Base-by-base conservation (phyloP, 2,797 vertebrate genomes). In the Petrocephalus schoutedeni region DNA sequence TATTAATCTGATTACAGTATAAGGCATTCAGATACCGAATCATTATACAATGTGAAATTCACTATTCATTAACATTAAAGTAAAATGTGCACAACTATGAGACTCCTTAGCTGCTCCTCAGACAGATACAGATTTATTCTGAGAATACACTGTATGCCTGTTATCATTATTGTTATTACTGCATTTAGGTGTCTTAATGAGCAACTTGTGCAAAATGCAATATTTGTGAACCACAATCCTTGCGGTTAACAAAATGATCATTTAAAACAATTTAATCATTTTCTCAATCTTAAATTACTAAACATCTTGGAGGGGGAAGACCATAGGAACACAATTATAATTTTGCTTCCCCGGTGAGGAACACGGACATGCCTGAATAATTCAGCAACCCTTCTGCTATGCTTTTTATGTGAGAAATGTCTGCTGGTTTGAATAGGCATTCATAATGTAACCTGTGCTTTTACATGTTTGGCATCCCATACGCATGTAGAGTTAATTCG, bases 311-410 rank as follows among this genome's bases (percentile, higher is more conserved):
- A 45, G 21, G 9, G 5, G 64, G 8, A 32, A 54, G 59, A 67
- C n/a, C 9, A 6, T 7, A 71, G 45, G 8, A 16, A 19, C 8
- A 74, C 56, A 32, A 45, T 58, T 74, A 88, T 54, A 85, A 71
- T 86, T 64, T 57, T n/a, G 64, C 87, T 88, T 56, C 23, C 12
- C 41, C 80, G 64, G 56, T 88, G 21, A 49, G 57, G 28, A 86
- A 53, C 80, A 54, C 28, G 61, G 57, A 71, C 10, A 41, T 32
- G 57, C 57, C 83, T 88, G 21, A 85, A 56, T 88, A 45, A 86
- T 86, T 88, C 51, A 54, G 2, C 19, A 45, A 36, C 19, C 12
- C 23, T 64, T 32, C 21, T 23, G 16, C 23, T 56, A 5, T 28
- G 12, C 86, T 67, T 49, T 64, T 49, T 71, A 61, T 61, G 28